phyloP scores from a whole-genome alignment of 1,140 invertebrate genomes.

The Neelides sp. region DNA sequence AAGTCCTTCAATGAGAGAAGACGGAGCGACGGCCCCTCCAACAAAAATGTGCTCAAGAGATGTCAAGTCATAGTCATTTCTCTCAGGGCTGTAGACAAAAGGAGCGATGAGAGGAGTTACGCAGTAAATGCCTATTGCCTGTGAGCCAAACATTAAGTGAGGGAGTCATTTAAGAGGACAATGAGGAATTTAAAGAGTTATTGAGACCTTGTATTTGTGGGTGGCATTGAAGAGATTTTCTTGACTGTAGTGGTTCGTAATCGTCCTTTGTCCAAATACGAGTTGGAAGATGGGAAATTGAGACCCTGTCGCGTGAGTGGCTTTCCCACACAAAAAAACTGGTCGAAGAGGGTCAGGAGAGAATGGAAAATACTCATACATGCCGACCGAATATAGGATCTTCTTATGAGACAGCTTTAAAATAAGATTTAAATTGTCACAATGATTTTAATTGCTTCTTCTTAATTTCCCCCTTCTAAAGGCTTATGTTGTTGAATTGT shows the following conservation, averaged over 20 bases:
- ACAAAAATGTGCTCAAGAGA: conserved; percentile 11
- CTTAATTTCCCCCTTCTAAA: no score
- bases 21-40: conserved; percentile 13
- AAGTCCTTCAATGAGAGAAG: conserved; percentile 2
- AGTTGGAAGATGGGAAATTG: conserved; percentile 12
- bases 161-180: no score
- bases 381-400: no score
- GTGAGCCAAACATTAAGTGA: no score
- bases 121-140: conserved; percentile 4
- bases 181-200: no score
- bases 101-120: conserved; percentile 9
- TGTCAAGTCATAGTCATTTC: conserved; percentile 8
- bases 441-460: no score
- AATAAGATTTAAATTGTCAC: no score
- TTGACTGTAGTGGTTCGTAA: not conserved
- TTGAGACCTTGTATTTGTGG: conserved; percentile 15
- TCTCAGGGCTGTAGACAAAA: conserved; percentile 8
- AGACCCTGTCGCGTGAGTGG: conserved; percentile 14
- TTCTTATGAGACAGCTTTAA: no score
- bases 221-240: conserved; percentile 13
- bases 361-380: no score
- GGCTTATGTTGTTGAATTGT: no score
- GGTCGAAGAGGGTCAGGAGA: no score
- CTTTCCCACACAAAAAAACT: no score
- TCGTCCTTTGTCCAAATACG: not conserved